These are phyloP conservation scores for Nomada lathburiana DNA, from an alignment of 2,888 invertebrate genomes.

Conservation along the genomic window DNA sequence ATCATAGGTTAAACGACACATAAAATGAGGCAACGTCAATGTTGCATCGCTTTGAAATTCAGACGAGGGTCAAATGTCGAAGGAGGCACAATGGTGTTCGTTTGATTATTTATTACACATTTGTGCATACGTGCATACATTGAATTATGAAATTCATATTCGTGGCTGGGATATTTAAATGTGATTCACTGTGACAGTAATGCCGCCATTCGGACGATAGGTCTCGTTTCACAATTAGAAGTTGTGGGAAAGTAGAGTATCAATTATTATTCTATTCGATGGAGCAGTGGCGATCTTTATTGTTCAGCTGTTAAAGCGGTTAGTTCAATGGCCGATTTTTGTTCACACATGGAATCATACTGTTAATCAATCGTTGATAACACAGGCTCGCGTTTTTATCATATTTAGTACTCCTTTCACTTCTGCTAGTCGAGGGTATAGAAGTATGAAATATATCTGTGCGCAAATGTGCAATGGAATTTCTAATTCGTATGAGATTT, in stretches of 20 bases:
- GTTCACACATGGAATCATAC: not conserved
- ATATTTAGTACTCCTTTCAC: constrained; percentile 45
- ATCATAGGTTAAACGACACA: too few relatives aligned
- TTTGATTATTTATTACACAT: too few relatives aligned
- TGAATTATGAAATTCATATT: not conserved
- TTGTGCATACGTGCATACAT: too few relatives aligned
- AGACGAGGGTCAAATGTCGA: too few relatives aligned
- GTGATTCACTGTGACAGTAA: not conserved
- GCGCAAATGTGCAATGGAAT: not conserved
- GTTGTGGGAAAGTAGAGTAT: not conserved
- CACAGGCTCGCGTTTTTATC: constrained; percentile 28
- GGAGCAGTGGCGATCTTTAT: not conserved
- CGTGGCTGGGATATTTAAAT: not conserved
- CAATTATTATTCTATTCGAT: not conserved
- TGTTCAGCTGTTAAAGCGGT: not conserved
- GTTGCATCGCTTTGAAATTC: too few relatives aligned
- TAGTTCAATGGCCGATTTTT: constrained; percentile 8
- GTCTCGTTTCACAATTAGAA: too few relatives aligned
- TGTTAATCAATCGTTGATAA: constrained; percentile 39
- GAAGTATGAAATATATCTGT: constrained; percentile 15
- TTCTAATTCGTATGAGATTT: constrained; percentile 1
- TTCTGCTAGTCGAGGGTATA: constrained; percentile 22
- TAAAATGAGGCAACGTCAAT: too few relatives aligned
- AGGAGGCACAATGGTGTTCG: too few relatives aligned
- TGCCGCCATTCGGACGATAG: not conserved